Base-by-base conservation (phyloP, 2,113 vertebrate species). In the Thinocorus orbignyianus region DNA sequence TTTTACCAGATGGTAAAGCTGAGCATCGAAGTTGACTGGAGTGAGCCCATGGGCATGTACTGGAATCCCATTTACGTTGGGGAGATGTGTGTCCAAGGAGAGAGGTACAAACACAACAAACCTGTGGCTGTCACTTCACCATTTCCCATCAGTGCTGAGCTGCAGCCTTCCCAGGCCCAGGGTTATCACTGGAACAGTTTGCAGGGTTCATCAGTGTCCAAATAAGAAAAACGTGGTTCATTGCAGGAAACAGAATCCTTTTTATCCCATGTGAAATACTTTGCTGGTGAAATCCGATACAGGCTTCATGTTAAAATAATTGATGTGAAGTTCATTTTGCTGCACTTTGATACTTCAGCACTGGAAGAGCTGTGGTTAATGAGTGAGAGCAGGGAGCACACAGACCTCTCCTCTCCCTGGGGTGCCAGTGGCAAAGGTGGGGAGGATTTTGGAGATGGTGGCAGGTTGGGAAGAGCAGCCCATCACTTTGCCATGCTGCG, bases 81-180 rank as follows among this genome's bases (percentile, higher is more conserved):
- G 37, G 7, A 51, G 7, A 25, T 0, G 1, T 9, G 8, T 82
- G 51, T 15, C 66, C 57, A 26, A 51, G 25, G 13, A 74, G 22
- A 78, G 46, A 46, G n/a, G 37, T 18, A 25, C 13, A 30, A 24
- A 8, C n/a, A 12, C 54, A 25, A 12, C 0, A 1, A 83, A 24
- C 20, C 64, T 54, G 19, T 30, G 0, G 0, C 37, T 66, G 13
- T n/a, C 25, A 8, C 16, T 51, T n/a, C 61, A 62, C 31, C 1
- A 0, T 41, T 68, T 81, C 49, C 64, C 35, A 31, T 17, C 7
- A 4, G 35, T 35, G 54, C 72, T 4, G 60, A 72, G 72, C 60
- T 1, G 0, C 42, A 52, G 44, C 37, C 48, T 19, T 48, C 62
- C 22, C 51, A 28, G 57, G 41, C 5, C 7, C 1, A 0, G 33